Percentiles rank a stretch among this genome's conserved stretches.
Conservation (phyloP, 2,113 vertebrate genomes). For the Tricholaema leucomelas region DNA sequence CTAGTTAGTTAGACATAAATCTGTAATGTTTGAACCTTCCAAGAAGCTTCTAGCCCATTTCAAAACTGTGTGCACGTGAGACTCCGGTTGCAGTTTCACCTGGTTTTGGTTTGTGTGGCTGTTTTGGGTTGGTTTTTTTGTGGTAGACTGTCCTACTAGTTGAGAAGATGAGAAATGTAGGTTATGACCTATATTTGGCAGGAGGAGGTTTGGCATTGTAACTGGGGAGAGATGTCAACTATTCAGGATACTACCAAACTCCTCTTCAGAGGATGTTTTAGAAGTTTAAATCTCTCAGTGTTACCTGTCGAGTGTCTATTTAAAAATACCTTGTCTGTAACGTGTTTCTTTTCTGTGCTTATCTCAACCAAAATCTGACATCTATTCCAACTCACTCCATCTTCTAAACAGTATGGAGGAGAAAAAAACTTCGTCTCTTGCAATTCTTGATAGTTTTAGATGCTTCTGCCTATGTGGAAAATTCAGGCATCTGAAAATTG, state of each 20-base stretch:
- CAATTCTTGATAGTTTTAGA: background rate
- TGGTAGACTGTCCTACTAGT: background rate
- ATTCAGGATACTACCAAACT: background rate
- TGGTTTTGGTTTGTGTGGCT: background rate
- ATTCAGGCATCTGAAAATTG: conserved; percentile 16
- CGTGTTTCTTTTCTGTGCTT: background rate
- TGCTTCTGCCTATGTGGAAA: background rate
- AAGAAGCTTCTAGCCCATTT: background rate
- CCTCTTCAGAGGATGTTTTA: background rate
- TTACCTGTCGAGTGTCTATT: background rate
- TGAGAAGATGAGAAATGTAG: background rate
- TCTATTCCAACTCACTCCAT: background rate
- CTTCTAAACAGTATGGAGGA: background rate
- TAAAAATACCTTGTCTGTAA: background rate
- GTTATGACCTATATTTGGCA: background rate
- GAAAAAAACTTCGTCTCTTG: background rate
- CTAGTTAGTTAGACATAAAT: background rate
- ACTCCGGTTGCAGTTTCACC: background rate
- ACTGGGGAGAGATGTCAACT: background rate
- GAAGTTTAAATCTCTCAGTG: background rate
- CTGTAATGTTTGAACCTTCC: background rate
- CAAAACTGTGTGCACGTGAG: background rate
- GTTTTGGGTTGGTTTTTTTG: background rate
- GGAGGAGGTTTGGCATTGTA: background rate
- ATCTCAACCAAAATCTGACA: background rate